phyloP scores from a whole-genome alignment of 1,140 invertebrate species.

The Tetramorium parvispinum region DNA sequence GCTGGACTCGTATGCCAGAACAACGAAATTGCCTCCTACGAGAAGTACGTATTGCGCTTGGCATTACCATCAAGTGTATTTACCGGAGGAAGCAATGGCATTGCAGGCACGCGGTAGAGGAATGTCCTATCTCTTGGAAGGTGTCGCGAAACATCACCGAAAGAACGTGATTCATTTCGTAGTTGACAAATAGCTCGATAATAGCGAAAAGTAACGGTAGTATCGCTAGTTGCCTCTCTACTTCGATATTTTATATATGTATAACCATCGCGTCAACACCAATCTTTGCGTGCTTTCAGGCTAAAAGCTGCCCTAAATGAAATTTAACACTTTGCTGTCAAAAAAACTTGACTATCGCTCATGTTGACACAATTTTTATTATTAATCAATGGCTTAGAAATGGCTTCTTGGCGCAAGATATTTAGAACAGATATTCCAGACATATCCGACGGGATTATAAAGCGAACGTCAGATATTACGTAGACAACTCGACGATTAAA shows the following conservation, averaged over 20 bases:
- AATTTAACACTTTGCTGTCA: slow-evolving; percentile 4
- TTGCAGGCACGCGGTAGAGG: background rate
- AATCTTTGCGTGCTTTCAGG: background rate
- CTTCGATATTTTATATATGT: background rate
- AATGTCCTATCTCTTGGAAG: background rate
- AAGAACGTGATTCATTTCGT: slow-evolving; percentile 62
- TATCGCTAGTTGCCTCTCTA: background rate
- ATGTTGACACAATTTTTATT: background rate
- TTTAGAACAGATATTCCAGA: slow-evolving; percentile 7
- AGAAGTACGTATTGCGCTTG: slow-evolving; percentile 18
- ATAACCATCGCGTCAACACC: background rate
- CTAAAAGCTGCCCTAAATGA: slow-evolving; percentile 4
- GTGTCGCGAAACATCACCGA: background rate
- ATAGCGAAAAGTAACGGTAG: background rate
- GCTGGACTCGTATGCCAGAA: slow-evolving; percentile 51
- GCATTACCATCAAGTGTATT: slow-evolving; percentile 63
- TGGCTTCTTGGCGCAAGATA: background rate
- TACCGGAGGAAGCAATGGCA: slow-evolving; percentile 54
- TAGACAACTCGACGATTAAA: slow-evolving; percentile 8
- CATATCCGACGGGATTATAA: slow-evolving; percentile 6
- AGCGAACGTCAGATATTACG: background rate
- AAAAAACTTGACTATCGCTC: slow-evolving; percentile 1
- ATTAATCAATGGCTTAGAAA: slow-evolving; percentile 10
- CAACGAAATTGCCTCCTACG: background rate
- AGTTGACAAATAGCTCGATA: slow-evolving; percentile 6